Evolutionary conservation across 1,140 invertebrate genomes (phyloP), one percentile per base, ranked within the genome.

Genomic region (Musca domestica): DNA sequence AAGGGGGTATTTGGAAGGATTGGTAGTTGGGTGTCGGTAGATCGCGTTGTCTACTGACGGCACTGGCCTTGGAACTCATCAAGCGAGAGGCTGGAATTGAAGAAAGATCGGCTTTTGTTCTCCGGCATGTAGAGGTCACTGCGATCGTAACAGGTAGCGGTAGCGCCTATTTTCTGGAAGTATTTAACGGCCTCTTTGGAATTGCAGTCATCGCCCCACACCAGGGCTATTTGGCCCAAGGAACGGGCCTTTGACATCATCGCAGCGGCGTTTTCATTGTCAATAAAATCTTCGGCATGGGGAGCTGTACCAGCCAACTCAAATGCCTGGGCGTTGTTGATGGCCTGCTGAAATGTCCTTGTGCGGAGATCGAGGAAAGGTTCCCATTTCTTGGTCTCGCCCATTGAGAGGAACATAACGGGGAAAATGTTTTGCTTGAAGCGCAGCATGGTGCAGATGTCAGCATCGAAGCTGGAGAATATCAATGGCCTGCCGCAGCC

Each of bases 131-230:
- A 72, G 64, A 80, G 73, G 78, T 94, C 91, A 47, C 93, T 89
- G 77, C 93, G 95, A 79, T 98, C 95, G 79, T 95, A 97, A 76
- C 97, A 97, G 19, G 97, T 91, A 46, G 92, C 95, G 74, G 97
- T 92, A 25, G 96, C 85, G 2, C 95, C 95, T 34, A 95, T 85
- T 69, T 91, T 85, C 77, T 95, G 95, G 2, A 98, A 86, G 74
- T 90, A 88, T 71, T 90, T 88, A 51, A 97, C 94, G 0, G 92
- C 92, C 34, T 89, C 87, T 67, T 88, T 88, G 77, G 94, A 90
- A 73, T 96, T 96, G 74, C 95, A 95, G 76, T 96, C 93, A 75
- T 98, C 94, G 0, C 96, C 96, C 95, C 95, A 98, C 77, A 94
- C 94, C 77, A 98, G 96, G 34, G 96, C 88, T 2, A 96, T 88